Base-by-base conservation (phyloP, 2,888 invertebrate species). In the Cetonia aurata region DNA sequence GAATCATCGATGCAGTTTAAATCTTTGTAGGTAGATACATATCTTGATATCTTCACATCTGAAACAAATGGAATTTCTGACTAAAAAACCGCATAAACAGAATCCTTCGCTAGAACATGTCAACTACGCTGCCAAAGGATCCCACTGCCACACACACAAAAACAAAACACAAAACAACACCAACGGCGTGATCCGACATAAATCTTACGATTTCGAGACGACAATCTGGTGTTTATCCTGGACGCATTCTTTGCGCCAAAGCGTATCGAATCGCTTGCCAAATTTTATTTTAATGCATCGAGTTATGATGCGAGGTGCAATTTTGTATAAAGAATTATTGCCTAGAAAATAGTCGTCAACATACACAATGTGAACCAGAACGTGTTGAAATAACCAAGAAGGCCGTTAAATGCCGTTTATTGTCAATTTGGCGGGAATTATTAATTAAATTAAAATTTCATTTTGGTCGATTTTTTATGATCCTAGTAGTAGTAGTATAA, bases 211-310 rank as follows among this genome's bases (percentile, higher is more conserved):
- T 25, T 59, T n/a, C 12, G 12, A 44, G 15, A 6, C 44, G 44
- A 46, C 31, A 13, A 25, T 25, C 44, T 25, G 4, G 4, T n/a
- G 33, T 37, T 56, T 56, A 46, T 60, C 31, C 13, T 44, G 17
- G 42, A 8, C 19, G 42, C 17, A 42, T 25, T 15, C 37, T 33
- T 48, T 62, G 48, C 1, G 62, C 62, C 37, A 31, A 37, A 15
- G 15, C 17, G 9, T 10, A 12, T 12, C 1, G 37, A 13, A 37
- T 15, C 17, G 17, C 37, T 37, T 50, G 62, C 62, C 62, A 65
- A 65, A 65, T 65, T 50, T 50, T 65, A 65, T 65, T 65, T 65
- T 65, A 50, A 65, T 65, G 62, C 62, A 65, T 37, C 37, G 37
- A 50, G 50, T 65, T 65, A 65, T 65, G 50, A 19, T 25, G 50